phyloP scores from a whole-genome alignment of 2,113 vertebrate genomes.

The Sarotherodon lohbergeri region DNA sequence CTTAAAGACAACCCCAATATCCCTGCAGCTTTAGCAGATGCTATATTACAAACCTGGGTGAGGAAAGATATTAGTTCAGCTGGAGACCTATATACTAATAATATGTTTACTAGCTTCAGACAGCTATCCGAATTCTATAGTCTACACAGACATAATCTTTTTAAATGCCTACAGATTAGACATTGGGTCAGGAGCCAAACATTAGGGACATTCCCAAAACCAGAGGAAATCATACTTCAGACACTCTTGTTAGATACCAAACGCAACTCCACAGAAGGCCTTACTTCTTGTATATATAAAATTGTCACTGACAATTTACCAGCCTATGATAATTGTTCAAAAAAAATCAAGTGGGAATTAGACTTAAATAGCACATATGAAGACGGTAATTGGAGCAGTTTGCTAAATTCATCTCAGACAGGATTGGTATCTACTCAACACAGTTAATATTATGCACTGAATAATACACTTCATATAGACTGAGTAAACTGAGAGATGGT shows the following conservation, averaged over 20 bases:
- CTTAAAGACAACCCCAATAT: background rate
- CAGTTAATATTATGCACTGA: background rate
- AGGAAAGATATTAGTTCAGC: background rate
- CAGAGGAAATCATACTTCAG: no score
- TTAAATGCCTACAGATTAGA: background rate
- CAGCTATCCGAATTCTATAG: background rate
- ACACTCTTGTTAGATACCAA: background rate
- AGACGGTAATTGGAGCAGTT: background rate
- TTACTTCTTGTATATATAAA: background rate
- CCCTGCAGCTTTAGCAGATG: background rate
- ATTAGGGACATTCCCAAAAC: background rate
- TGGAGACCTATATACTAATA: background rate
- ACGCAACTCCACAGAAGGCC: background rate
- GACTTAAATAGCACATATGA: background rate
- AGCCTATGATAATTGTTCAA: background rate
- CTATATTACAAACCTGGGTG: background rate
- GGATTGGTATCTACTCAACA: background rate
- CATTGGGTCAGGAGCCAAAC: rapidly evolving
- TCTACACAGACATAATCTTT: rapidly evolving
- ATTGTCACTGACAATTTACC: background rate
- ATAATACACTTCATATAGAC: background rate
- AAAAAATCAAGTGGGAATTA: background rate
- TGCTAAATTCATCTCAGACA: background rate
- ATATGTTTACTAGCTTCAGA: background rate
- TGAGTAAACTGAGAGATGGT: background rate